Conservation (phyloP, 2,113 vertebrate species). For the Apeltes quadracus region DNA sequence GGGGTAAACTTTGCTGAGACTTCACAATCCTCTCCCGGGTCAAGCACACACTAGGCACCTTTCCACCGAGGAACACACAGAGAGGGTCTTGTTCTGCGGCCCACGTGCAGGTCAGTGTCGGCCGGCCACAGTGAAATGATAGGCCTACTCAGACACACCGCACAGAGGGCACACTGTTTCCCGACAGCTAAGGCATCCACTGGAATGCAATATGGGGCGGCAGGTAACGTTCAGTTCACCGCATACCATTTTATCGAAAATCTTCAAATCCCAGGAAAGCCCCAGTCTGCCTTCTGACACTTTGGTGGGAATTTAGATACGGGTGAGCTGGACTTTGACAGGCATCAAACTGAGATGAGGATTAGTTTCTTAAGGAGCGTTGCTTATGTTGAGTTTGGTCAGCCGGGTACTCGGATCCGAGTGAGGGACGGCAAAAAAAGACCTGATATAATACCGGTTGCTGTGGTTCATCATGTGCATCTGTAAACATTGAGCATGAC, state of each 20-base stretch:
- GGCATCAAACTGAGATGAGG: slow-evolving; percentile 35
- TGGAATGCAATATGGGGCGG: slow-evolving; percentile 75
- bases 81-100: slow-evolving; percentile 72
- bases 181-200: slow-evolving; percentile 54
- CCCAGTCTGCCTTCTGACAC: slow-evolving; percentile 60
- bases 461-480: background rate
- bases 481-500: background rate
- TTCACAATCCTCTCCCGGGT: slow-evolving; percentile 49
- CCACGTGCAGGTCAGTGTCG: slow-evolving; percentile 50
- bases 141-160: slow-evolving; percentile 64
- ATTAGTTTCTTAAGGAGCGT: slow-evolving; percentile 32
- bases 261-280: slow-evolving; percentile 62
- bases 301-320: slow-evolving; percentile 56
- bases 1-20: slow-evolving; percentile 58
- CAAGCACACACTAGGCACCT: slow-evolving; percentile 63
- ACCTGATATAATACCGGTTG: background rate
- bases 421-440: background rate
- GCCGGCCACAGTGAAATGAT: slow-evolving; percentile 73
- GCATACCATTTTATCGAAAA: slow-evolving; percentile 74
- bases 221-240: slow-evolving; percentile 74
- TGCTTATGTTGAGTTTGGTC: background rate
- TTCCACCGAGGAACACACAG: slow-evolving; percentile 62
- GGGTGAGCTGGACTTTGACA: slow-evolving; percentile 36
- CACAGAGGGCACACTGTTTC: slow-evolving; percentile 78
- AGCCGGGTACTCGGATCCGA: slow-evolving; percentile 3